A percentile compares a stretch with the other conserved stretches of the same genome.
These are phyloP conservation scores for Tragelaphus strepsiceros DNA, from an alignment of 2,113 vertebrate genomes.

Conservation along the genomic window DNA sequence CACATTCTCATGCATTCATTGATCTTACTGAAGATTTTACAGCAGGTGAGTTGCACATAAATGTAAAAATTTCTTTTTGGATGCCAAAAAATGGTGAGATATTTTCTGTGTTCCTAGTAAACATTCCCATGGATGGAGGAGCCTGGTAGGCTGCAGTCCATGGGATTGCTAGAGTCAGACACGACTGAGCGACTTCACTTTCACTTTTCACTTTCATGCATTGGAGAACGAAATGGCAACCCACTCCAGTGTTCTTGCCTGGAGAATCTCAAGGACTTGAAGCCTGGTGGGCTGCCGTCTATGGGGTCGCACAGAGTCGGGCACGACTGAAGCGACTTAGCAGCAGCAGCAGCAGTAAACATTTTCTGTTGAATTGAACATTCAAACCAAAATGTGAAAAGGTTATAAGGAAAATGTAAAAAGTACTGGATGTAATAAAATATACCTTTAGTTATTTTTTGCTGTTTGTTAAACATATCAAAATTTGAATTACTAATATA, in stretches of 20 bases:
- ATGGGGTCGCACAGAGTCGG: too few relatives aligned
- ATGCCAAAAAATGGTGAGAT: neutral
- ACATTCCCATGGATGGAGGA: too few relatives aligned
- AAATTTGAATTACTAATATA: neutral
- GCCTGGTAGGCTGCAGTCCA: too few relatives aligned
- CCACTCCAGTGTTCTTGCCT: too few relatives aligned
- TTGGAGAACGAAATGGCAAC: too few relatives aligned
- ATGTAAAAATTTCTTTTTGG: neutral
- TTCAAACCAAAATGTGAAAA: neutral
- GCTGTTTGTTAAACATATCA: neutral
- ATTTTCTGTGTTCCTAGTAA: neutral
- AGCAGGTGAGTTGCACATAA: conserved; percentile 86
- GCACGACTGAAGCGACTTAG: too few relatives aligned
- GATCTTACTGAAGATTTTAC: conserved; percentile 95
- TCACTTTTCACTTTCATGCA: too few relatives aligned
- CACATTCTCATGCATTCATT: conserved; percentile 96
- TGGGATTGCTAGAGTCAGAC: too few relatives aligned
- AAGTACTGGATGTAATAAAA: neutral
- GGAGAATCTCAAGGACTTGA: too few relatives aligned
- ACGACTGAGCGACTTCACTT: too few relatives aligned
- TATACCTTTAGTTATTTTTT: neutral
- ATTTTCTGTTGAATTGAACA: neutral
- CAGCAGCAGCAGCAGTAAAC: too few relatives aligned
- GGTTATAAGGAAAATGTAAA: neutral
- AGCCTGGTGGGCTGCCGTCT: too few relatives aligned